Evolutionary conservation across 2,888 invertebrate species (phyloP).

Genomic region (Sarcophaga carnaria): DNA sequence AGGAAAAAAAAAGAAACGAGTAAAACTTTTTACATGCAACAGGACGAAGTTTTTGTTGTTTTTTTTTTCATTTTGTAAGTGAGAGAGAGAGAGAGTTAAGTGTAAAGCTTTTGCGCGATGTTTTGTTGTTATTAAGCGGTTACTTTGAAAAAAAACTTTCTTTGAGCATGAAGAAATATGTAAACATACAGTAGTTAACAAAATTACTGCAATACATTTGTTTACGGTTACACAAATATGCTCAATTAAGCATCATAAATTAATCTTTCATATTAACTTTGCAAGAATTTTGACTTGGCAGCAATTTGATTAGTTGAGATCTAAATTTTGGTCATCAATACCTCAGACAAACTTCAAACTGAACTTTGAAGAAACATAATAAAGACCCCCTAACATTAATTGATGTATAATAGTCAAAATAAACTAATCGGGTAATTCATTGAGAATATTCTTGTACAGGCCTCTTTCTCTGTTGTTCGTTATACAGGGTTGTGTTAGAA

Average conservation of each 20-base stretch:
- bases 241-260: neutral
- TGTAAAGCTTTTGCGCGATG: constrained; percentile 20
- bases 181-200: neutral
- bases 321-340: too few relatives aligned
- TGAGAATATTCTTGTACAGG: too few relatives aligned
- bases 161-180: neutral
- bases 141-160: neutral
- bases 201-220: neutral
- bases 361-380: too few relatives aligned
- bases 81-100: neutral
- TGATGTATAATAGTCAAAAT: too few relatives aligned
- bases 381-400: too few relatives aligned
- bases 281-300: too few relatives aligned
- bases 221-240: neutral
- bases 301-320: too few relatives aligned
- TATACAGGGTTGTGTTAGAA: too few relatives aligned
- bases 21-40: constrained; percentile 51
- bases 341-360: too few relatives aligned
- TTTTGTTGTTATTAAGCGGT: constrained; percentile 1
- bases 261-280: too few relatives aligned
- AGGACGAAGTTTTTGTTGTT: constrained; percentile 52
- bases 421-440: too few relatives aligned
- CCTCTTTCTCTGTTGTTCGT: too few relatives aligned
- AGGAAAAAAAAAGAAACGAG: constrained; percentile 12
- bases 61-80: neutral